These are phyloP conservation scores for Leguminivora glycinivorella DNA, from an alignment of 1,140 invertebrate genomes.

Conservation along the genomic window DNA sequence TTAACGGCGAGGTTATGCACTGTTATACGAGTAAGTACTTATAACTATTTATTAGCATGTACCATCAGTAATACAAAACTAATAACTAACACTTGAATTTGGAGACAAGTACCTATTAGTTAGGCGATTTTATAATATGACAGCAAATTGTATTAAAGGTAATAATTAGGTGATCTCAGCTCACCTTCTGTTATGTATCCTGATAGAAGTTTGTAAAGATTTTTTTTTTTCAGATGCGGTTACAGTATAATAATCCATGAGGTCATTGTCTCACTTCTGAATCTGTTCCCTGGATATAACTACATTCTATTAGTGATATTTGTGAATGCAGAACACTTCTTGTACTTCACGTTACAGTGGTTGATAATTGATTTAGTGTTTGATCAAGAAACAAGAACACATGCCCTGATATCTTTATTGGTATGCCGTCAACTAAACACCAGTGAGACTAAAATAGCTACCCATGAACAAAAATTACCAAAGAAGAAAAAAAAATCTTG, in stretches of 20 bases:
- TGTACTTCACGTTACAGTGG: constrained; percentile 57
- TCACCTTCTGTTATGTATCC: too few species aligned
- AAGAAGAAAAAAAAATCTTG: too few species aligned
- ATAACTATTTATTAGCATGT: too few species aligned
- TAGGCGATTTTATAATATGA: too few species aligned
- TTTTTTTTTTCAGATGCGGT: constrained; percentile 51
- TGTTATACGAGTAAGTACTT: too few species aligned
- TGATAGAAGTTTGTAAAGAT: too few species aligned
- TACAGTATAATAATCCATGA: constrained; percentile 44
- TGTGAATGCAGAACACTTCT: constrained; percentile 47
- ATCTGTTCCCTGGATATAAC: constrained; percentile 44
- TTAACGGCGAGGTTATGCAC: too few species aligned
- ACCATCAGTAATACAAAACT: too few species aligned
- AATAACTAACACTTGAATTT: too few species aligned
- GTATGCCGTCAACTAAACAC: background rate
- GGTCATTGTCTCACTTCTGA: constrained; percentile 53
- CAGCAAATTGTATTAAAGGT: too few species aligned
- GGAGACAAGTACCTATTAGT: too few species aligned
- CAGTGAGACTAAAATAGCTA: background rate
- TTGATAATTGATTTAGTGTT: constrained; percentile 51
- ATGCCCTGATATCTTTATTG: background rate
- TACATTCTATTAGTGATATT: constrained; percentile 43
- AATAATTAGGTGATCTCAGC: too few species aligned
- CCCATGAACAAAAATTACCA: background rate
- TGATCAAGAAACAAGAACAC: constrained; percentile 29